These are phyloP conservation scores for Matsumyia berberina DNA, from an alignment of 2,888 invertebrate species.

Conservation along the genomic window DNA sequence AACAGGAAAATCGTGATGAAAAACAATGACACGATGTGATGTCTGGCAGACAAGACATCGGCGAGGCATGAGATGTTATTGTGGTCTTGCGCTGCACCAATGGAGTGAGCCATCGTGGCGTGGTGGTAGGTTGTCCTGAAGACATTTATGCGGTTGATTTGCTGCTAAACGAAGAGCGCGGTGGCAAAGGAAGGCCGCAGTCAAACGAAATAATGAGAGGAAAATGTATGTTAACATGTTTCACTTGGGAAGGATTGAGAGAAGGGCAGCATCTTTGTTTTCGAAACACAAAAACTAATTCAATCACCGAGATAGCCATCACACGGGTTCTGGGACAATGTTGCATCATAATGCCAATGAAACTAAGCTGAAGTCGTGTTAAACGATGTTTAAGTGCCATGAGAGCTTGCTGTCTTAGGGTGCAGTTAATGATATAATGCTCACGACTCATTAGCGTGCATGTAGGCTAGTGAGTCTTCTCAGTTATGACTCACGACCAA, in stretches of 20 bases:
- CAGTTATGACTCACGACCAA: too few species aligned
- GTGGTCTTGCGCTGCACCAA: slow-evolving; percentile 25
- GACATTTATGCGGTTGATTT: slow-evolving; percentile 61
- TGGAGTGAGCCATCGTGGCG: slow-evolving; percentile 9
- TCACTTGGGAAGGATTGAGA: slow-evolving; percentile 43
- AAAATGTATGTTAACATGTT: slow-evolving; percentile 69
- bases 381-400: too few species aligned
- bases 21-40: slow-evolving; percentile 76
- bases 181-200: slow-evolving; percentile 8
- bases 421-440: too few species aligned
- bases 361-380: too few species aligned
- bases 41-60: slow-evolving; percentile 68
- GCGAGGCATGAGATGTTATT: slow-evolving; percentile 52
- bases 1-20: slow-evolving; percentile 75
- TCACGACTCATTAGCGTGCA: too few species aligned
- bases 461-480: too few species aligned
- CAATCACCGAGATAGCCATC: too few species aligned
- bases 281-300: too few species aligned
- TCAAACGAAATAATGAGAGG: slow-evolving; percentile 62
- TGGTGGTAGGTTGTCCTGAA: slow-evolving; percentile 20
- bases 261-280: slow-evolving; percentile 33
- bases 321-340: too few species aligned
- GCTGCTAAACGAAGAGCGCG: slow-evolving; percentile 42
- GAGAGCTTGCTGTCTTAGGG: too few species aligned
- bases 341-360: too few species aligned